Base-by-base conservation (phyloP, 2,797 vertebrate genomes). In the Sebastes taczanowskii region DNA sequence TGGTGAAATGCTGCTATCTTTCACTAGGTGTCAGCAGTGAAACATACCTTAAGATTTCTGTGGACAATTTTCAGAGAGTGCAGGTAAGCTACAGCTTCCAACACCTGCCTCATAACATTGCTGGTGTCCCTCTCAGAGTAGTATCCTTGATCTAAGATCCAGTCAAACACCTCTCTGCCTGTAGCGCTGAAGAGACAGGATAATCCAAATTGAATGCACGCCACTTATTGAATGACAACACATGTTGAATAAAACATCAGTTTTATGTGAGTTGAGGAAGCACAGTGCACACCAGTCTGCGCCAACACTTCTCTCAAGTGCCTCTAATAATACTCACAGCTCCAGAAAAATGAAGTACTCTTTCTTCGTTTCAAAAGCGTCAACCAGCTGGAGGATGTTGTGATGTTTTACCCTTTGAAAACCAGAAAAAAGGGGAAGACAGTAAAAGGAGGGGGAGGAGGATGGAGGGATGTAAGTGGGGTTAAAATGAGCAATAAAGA, bases 121-220 rank as follows among this genome's bases (percentile, higher is more conserved):
- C 98, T 99, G 82, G 98, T 99, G 94, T 99, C 98, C 86, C 95
- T 96, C 93, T 99, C 98, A 0, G 98, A 99, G 92, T 99, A 99
- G 95, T 99, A 99, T 59, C 98, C 98, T 94, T 99, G 98, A 93
- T 99, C 98, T 94, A 99, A 94, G 94, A 99, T 99, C 98, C 98
- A 99, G 94, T 99, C 98, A 78, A 99, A 99, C 85, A 99, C 98
- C 92, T 99, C 98, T 86, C 98, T 96, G 88, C 98, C 98, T 8
- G 98, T 99, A 86, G 98, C 98, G 18, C 98, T 99, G 93, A 77
- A 83, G 71, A 88, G 62, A 87, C 49, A 81, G 89, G 87, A 89
- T 71, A 75, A 75, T 29, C 18, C 29, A 62, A 20, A 77, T 73
- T 16, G 38, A 72, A 46, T 9, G 73, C 13, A 10, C 20, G 14